These are phyloP conservation scores for Carcharodon carcharias DNA, from an alignment of 2,797 vertebrate genomes.

Conservation along the genomic window DNA sequence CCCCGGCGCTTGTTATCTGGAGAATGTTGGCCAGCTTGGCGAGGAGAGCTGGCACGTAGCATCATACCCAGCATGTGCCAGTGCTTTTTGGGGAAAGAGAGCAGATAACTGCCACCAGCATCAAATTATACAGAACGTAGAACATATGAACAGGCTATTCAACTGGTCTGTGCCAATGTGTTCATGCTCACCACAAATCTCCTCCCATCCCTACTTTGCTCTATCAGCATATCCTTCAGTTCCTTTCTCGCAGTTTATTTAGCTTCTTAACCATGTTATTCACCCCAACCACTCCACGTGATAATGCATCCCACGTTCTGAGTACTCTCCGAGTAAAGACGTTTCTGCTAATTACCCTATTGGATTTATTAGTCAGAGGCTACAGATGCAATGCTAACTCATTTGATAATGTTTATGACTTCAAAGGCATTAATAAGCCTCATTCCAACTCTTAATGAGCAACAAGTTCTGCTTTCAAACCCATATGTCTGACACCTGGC, in stretches of 20 bases:
- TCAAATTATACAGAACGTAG: not conserved
- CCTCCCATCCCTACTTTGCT: not conserved
- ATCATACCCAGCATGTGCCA: not conserved
- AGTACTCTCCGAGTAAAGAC: not conserved
- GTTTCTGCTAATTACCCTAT: not conserved
- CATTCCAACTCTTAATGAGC: not conserved
- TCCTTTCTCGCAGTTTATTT: not conserved
- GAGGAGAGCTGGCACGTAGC: not conserved
- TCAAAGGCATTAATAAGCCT: not conserved
- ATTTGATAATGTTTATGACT: too few relatives aligned
- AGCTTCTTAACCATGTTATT: not conserved
- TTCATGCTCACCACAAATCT: not conserved
- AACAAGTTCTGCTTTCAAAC: not conserved
- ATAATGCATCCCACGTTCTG: not conserved
- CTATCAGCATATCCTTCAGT: not conserved
- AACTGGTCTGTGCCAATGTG: not conserved
- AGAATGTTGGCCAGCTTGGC: not conserved
- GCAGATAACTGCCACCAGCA: not conserved
- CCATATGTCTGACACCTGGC: not conserved
- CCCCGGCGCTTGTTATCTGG: not conserved
- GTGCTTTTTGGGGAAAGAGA: not conserved
- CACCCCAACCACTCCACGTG: not conserved
- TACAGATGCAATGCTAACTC: not conserved
- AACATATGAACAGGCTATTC: not conserved
- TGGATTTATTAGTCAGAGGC: not conserved